Evolutionary conservation across 1,140 invertebrate species (phyloP).

Genomic region (Zaprionus lachaisei): DNA sequence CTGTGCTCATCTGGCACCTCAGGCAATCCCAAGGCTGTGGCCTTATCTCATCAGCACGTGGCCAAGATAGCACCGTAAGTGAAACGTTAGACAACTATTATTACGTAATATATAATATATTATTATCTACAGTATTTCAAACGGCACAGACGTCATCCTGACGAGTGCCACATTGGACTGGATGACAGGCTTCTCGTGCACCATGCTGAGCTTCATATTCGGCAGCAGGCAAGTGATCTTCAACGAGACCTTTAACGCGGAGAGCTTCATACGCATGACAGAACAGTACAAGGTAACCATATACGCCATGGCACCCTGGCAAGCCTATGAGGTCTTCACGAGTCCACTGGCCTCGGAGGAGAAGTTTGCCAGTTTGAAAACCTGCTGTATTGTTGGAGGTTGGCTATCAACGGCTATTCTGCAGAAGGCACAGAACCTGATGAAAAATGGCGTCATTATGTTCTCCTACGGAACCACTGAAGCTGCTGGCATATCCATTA

Average conservation of each 20-base stretch:
- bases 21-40: slow-evolving; percentile 91
- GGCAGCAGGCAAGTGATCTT: slow-evolving; percentile 57
- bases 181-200: slow-evolving; percentile 60
- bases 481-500: slow-evolving; percentile 42
- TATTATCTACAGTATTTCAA: slow-evolving; percentile 32
- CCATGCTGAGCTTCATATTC: slow-evolving; percentile 44
- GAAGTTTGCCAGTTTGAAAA: slow-evolving; percentile 29
- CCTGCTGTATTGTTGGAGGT: slow-evolving; percentile 46
- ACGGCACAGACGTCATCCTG: slow-evolving; percentile 45
- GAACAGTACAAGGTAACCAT: slow-evolving; percentile 57
- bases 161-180: slow-evolving; percentile 60
- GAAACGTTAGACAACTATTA: accelerated
- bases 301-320: slow-evolving; percentile 61
- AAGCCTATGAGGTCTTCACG: slow-evolving; percentile 64
- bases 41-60: slow-evolving; percentile 85
- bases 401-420: slow-evolving; percentile 41
- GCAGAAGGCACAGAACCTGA: slow-evolving; percentile 40
- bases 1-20: slow-evolving; percentile 90
- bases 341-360: slow-evolving; percentile 42
- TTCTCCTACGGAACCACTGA: slow-evolving; percentile 69
- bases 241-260: slow-evolving; percentile 53
- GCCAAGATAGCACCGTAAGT: slow-evolving; percentile 44
- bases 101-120: neutral
- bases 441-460: slow-evolving; percentile 37
- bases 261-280: slow-evolving; percentile 27